Base-by-base conservation (phyloP, 2,888 invertebrate genomes). In the Drosophila putrida region DNA sequence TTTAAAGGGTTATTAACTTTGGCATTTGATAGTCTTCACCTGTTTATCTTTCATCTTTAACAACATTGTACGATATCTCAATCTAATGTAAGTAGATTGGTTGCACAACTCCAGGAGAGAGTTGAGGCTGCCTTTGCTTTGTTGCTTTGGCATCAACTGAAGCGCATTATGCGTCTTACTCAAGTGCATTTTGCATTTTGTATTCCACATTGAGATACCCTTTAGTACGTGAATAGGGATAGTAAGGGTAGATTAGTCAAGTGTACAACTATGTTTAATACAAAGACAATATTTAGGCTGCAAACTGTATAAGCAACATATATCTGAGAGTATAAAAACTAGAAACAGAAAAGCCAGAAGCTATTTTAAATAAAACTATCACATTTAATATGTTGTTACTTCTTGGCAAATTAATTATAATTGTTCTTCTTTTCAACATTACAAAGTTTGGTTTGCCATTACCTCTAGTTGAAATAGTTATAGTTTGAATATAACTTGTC, bases 81-180 rank as follows among this genome's bases (percentile, higher is more conserved):
- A 6, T 35, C 25, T 20, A 36, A 15, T 46, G 9, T 39, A 38
- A 63, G 36, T 35, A 38, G 43, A 38, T 54, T 36, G 35, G 9
- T 43, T 53, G 47, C 25, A 36, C 41, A 63, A 41, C 63, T 57
- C 27, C 1, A 15, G n/a, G n/a, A 35, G 44, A 27, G 38, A 62
- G 28, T n/a, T 25, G n/a, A 59, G 46, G 33, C 44, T 53, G 58
- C 15, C 71, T 79, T 54, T 68, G 53, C 71, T 79, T 54, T 68
- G 53, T 78, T 80, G 79, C 80, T 84, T 87, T 83, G 71, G 80
- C 75, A 62, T 69, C 71, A 71, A 82, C 41, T 72, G 82, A 67
- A 80, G 78, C 82, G 78, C 68, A 82, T 82, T 87, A 68, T 82
- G 75, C 84, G 78, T 79, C 55, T 79, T 72, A 77, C 71, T 81